A percentile compares a stretch with the other conserved stretches of the same genome.
Evolutionary conservation across 1,140 invertebrate species (phyloP).

Genomic region (Sycobia sp.): DNA sequence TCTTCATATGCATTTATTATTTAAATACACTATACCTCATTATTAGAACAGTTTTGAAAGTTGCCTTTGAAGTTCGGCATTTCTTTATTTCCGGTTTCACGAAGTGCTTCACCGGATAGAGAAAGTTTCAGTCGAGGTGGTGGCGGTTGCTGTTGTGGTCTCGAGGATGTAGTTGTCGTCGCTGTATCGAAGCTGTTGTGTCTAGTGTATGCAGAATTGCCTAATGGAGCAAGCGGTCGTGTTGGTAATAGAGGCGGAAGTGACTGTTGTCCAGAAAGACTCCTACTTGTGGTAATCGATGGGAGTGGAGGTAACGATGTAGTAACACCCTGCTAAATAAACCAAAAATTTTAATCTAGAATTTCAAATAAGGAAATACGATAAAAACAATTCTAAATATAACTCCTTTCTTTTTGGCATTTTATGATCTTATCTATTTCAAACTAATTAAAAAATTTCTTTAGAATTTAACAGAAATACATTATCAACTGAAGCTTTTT

Average conservation of each 20-base stretch:
- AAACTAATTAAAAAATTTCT: too few species aligned
- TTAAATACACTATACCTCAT: conserved; percentile 47
- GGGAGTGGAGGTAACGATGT: conserved; percentile 42
- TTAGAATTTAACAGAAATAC: too few species aligned
- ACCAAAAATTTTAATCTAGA: neutral
- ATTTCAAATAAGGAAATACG: too few species aligned
- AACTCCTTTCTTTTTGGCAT: too few species aligned
- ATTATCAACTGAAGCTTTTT: too few species aligned
- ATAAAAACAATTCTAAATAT: too few species aligned
- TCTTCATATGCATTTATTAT: too few species aligned
- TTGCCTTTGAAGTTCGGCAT: conserved; percentile 59
- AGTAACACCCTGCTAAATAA: neutral
- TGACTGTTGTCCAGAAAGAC: conserved; percentile 49
- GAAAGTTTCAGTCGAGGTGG: conserved; percentile 50
- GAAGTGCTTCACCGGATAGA: conserved; percentile 50
- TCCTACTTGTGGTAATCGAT: conserved; percentile 44
- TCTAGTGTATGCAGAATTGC: conserved; percentile 37
- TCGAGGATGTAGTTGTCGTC: conserved; percentile 39
- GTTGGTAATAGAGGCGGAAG: conserved; percentile 36
- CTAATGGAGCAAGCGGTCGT: conserved; percentile 34
- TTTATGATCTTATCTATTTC: too few species aligned
- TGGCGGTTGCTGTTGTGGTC: conserved; percentile 49
- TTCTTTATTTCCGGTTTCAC: conserved; percentile 59
- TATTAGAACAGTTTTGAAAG: conserved; percentile 55
- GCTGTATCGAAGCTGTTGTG: conserved; percentile 43